Evolutionary conservation across 1,140 invertebrate genomes (phyloP), one percentile per base, ranked within the genome.

Genomic region (Formica exsecta): DNA sequence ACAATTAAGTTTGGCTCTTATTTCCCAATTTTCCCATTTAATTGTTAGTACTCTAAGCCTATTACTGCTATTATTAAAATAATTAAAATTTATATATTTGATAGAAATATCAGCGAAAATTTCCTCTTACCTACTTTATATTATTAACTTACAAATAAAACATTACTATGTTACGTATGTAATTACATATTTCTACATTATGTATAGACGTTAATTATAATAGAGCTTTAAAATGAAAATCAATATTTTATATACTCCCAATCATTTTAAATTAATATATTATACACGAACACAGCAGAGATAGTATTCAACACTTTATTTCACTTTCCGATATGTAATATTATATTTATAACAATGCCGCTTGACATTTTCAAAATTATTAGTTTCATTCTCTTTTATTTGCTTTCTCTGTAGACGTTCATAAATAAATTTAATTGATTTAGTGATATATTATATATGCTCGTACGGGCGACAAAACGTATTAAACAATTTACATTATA

Each of bases 71-170:
- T 32, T 32, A 32, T 32, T 32, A 3, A 32, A 32, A 32, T 57
- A 19, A 25, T 3, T 8, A 25, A 61, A 76, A 22, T 62, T 62
- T 36, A 8, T 4, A 38, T 8, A 41, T 22, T 29, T 54, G 74
- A 76, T 41, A 38, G n/a, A 68, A 79, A 79, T 68, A 57, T 38
- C 16, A 16, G 2, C 44, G n/a, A 38, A 38, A 41, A 38, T 29
- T 8, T 41, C 62, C 36, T 57, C 54, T 16, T 3, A 2, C 7
- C 0, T 22, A 11, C 22, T 29, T 4, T 68, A 41, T 44, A 44
- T 11, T 44, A 68, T 79, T 80, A 68, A 22, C 9, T 13, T 38
- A 41, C 41, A 80, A 79, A 70, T 80, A 41, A 80, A 70, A 25
- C n/a, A 57, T 68, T 68, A 68, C 22, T 38, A 22, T 22, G 48